A percentile compares a stretch with the other conserved stretches of the same genome.
Conservation (phyloP, 2,888 invertebrate genomes). For the Mythimna vitellina region DNA sequence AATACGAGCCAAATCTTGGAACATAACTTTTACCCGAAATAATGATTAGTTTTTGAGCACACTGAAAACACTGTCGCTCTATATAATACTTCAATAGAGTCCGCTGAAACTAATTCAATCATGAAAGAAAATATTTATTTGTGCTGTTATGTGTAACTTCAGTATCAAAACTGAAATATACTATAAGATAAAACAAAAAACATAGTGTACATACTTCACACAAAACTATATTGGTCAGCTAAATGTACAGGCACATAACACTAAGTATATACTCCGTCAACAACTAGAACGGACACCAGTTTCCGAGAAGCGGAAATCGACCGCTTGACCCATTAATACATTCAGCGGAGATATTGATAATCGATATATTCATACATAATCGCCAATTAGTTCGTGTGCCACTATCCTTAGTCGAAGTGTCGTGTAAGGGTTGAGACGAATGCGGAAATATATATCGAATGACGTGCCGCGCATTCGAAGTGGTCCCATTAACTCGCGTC, state of each 20-base stretch:
- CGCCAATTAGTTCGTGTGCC: slow-evolving; percentile 59
- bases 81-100: too few relatives aligned
- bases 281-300: slow-evolving; percentile 26
- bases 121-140: too few relatives aligned
- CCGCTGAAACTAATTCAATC: too few relatives aligned
- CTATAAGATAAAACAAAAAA: too few relatives aligned
- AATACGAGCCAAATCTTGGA: too few relatives aligned
- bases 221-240: not conserved
- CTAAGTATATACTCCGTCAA: slow-evolving; percentile 17
- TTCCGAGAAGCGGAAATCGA: slow-evolving; percentile 35
- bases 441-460: slow-evolving; percentile 70
- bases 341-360: slow-evolving; percentile 46
- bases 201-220: not conserved
- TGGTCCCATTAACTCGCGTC: slow-evolving; percentile 85
- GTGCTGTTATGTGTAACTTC: too few relatives aligned
- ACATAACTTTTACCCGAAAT: too few relatives aligned
- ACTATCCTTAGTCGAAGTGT: slow-evolving; percentile 73
- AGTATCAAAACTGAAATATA: too few relatives aligned
- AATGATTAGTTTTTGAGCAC: too few relatives aligned
- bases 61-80: too few relatives aligned
- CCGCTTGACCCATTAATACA: slow-evolving; percentile 51
- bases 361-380: slow-evolving; percentile 59
- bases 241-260: not conserved
- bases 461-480: slow-evolving; percentile 86
- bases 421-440: slow-evolving; percentile 85